Conservation (phyloP, 2,888 invertebrate species). For the Hypomecis atomaria region DNA sequence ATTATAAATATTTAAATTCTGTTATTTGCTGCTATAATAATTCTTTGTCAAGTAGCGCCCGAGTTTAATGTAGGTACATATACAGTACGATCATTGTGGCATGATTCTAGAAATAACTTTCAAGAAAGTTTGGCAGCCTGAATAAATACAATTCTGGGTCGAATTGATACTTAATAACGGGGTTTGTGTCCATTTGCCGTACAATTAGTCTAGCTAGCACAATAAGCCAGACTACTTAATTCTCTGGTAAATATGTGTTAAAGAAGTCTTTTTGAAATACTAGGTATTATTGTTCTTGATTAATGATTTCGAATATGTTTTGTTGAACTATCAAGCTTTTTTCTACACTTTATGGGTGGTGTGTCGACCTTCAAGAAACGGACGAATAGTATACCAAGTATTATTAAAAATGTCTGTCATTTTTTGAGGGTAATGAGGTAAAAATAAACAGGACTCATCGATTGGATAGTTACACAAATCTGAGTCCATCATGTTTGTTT, state of each 20-base stretch:
- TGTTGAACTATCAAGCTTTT: not conserved
- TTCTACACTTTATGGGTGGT: not conserved
- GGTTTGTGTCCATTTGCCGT: slow-evolving; percentile 5
- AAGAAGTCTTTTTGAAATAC: not conserved
- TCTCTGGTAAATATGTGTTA: not conserved
- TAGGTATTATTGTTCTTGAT: not conserved
- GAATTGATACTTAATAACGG: slow-evolving; percentile 13
- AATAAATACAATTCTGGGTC: slow-evolving; percentile 12
- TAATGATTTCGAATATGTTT: not conserved
- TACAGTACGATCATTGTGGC: not conserved
- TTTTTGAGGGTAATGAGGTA: no score
- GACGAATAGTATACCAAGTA: no score
- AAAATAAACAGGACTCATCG: no score
- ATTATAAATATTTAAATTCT: no score
- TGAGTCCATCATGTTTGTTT: no score
- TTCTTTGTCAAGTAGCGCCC: not conserved
- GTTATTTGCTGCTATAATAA: no score
- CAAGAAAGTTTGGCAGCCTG: slow-evolving; percentile 10
- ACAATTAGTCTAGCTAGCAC: slow-evolving; percentile 1
- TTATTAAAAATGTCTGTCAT: no score
- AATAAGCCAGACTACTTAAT: not conserved
- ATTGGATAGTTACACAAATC: no score
- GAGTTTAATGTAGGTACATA: not conserved
- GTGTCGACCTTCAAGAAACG: no score
- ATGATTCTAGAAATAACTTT: slow-evolving; percentile 10